A percentile compares a stretch with the other conserved stretches of the same genome.
Evolutionary conservation across 2,888 invertebrate species (phyloP).

Genomic region (Ichneumon xanthorius): DNA sequence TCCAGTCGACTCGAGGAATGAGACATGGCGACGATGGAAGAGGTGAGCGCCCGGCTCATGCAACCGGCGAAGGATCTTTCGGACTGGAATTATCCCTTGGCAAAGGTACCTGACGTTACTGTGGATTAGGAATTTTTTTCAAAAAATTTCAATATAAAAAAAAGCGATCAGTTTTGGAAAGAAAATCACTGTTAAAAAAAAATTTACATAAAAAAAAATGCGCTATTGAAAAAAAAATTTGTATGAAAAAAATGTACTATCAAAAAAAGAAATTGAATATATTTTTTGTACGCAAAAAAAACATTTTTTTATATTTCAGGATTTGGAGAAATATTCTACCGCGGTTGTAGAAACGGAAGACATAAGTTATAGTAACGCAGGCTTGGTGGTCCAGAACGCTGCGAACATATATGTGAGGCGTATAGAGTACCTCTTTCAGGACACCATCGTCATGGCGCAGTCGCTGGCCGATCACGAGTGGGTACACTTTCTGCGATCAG

Average conservation of each 20-base stretch:
- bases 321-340: constrained; percentile 76
- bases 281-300: background rate
- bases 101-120: constrained; percentile 72
- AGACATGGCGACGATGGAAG: constrained; percentile 72
- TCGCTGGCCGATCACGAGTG: constrained; percentile 79
- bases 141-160: background rate
- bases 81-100: constrained; percentile 80
- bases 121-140: background rate
- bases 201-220: no score
- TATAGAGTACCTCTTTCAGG: constrained; percentile 88
- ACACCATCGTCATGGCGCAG: constrained; percentile 84
- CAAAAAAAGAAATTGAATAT: constrained; percentile 24
- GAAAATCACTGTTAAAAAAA: no score
- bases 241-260: background rate
- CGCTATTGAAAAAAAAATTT: background rate
- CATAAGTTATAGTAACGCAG: constrained; percentile 91
- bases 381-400: constrained; percentile 91
- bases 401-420: constrained; percentile 90
- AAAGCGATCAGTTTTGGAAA: no score
- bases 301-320: constrained; percentile 69
- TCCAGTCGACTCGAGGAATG: constrained; percentile 53
- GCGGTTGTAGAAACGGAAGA: constrained; percentile 73
- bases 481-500: constrained; percentile 42
- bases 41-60: constrained; percentile 77
- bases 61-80: constrained; percentile 79